Evolutionary conservation across 2,888 invertebrate genomes (phyloP).

Genomic region (Zele albiditarsus): DNA sequence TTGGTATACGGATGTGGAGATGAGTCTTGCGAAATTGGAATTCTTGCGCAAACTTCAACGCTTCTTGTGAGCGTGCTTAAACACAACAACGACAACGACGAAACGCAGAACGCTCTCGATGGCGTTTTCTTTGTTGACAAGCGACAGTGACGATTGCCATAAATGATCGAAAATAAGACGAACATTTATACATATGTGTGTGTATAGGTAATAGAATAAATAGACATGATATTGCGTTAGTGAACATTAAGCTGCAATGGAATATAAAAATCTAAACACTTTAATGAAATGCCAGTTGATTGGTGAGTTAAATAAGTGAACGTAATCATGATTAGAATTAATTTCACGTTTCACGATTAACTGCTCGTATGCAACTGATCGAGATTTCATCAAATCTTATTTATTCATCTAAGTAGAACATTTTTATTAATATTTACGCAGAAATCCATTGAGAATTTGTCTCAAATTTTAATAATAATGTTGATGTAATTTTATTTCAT

Average conservation of each 20-base stretch:
- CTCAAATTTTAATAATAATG: too few species aligned
- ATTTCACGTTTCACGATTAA: not conserved
- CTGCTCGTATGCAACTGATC: not conserved
- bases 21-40: conserved; percentile 38
- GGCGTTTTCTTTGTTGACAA: conserved; percentile 18
- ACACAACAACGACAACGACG: conserved; percentile 19
- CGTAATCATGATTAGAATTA: not conserved
- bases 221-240: not conserved
- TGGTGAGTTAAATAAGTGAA: not conserved
- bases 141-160: conserved; percentile 7
- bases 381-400: not conserved
- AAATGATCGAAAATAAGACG: conserved; percentile 15
- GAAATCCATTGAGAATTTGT: too few species aligned
- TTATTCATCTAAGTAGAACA: not conserved
- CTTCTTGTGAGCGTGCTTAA: conserved; percentile 4
- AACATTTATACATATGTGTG: conserved; percentile 2
- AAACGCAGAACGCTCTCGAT: conserved; percentile 1
- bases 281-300: conserved; percentile 9
- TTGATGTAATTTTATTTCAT: too few species aligned
- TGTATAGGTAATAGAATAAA: not conserved
- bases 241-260: not conserved
- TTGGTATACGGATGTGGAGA: conserved; percentile 31
- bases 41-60: conserved; percentile 34
- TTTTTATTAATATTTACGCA: not conserved
- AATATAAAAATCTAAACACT: not conserved